Evolutionary conservation across 2,797 vertebrate genomes (phyloP), one percentile per base, ranked within the genome.

Genomic region (Urophycis tenuis): DNA sequence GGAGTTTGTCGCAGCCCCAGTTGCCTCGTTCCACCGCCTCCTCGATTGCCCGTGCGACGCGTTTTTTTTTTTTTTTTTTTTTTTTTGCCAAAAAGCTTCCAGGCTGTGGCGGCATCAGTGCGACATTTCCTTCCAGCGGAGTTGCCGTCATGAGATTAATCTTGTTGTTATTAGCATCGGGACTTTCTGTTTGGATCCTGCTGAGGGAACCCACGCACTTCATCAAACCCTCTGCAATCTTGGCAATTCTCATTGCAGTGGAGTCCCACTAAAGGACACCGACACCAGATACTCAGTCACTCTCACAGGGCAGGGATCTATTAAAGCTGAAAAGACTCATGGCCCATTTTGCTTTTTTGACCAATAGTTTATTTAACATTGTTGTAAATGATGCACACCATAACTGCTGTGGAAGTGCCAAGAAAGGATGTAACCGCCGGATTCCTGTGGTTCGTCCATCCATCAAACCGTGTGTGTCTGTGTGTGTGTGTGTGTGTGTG

Each of bases 321-420:
- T 45, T 22, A 36, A 73, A 73, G 25, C 7, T 7, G 36, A 39
- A 41, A 39, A 81, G 10, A 41, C 73, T 30, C 69, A 32, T 32
- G 53, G 41, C 25, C 60, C 41, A 80, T 79, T 77, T 78, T 75
- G 80, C 33, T 73, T 29, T 78, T 74, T 72, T 80, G 78, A 80
- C 53, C 45, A 6, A 77, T 77, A 45, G 49, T 80, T 86, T 82
- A 83, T 70, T 81, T 79, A 74, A 84, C 77, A 79, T 71, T 74
- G 29, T 67, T 77, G 41, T 77, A 79, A 85, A 78, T 81, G 74
- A 84, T 79, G 73, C 39, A 67, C 78, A 80, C 81, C 73, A 86
- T 81, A 84, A 88, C 77, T 81, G 78, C 73, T 81, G 39, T 71
- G 75, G 78, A 86, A 87, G 77, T 82, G 77, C 73, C 72, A 73